These are phyloP conservation scores for Microplitis deprimator DNA, from an alignment of 2,888 invertebrate genomes.

Conservation along the genomic window DNA sequence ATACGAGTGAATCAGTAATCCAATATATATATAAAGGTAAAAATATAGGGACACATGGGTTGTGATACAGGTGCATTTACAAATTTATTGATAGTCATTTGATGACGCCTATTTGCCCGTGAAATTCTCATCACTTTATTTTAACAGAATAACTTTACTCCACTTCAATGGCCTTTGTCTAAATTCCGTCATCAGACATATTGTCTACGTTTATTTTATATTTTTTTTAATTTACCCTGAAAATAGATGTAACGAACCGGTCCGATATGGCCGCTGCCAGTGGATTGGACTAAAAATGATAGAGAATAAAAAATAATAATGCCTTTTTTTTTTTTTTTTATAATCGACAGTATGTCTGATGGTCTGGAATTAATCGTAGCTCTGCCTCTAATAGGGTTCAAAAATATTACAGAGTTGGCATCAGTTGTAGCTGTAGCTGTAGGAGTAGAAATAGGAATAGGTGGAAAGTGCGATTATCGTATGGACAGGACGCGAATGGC, in stretches of 20 bases:
- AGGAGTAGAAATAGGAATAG: neutral
- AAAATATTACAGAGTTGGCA: conserved; percentile 38
- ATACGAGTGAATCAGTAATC: conserved; percentile 54
- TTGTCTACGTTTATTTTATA: neutral
- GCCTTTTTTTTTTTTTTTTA: neutral
- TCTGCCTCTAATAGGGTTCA: conserved; percentile 39
- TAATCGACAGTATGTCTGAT: conserved; percentile 35
- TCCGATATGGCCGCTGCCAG: neutral
- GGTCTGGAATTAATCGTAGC: conserved; percentile 26
- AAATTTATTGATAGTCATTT: conserved; percentile 60
- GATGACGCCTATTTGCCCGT: conserved; percentile 41
- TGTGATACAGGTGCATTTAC: conserved; percentile 58
- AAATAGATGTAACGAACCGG: neutral
- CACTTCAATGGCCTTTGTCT: conserved; percentile 1
- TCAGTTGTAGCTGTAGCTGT: neutral
- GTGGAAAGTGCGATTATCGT: conserved; percentile 38
- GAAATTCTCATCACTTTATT: neutral
- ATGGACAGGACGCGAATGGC: conserved; percentile 57
- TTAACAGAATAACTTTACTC: neutral
- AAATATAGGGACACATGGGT: conserved; percentile 1
- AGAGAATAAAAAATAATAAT: neutral
- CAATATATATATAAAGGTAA: conserved; percentile 2
- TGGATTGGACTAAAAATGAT: neutral
- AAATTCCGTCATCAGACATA: neutral
- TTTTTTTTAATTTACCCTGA: neutral